Conservation (phyloP, 2,113 vertebrate species). For the Tragelaphus strepsiceros region DNA sequence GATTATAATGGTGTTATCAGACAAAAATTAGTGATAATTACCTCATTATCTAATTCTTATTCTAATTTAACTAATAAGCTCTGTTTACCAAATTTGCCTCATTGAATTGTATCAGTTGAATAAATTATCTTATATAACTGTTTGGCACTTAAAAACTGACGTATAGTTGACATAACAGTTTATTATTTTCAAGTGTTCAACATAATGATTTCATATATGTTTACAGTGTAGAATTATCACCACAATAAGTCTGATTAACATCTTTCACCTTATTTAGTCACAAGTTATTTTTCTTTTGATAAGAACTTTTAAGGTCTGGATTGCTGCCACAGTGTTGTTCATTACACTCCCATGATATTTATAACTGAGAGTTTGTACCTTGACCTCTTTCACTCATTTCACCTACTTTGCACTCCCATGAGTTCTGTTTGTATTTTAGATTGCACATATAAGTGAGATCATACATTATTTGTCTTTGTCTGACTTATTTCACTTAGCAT, state of each 20-base stretch:
- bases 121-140: not conserved
- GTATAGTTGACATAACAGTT: not conserved
- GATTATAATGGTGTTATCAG: not conserved
- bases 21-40: not conserved
- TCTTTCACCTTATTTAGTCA: not conserved
- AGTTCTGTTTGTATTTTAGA: not conserved
- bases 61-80: not conserved
- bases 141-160: not conserved
- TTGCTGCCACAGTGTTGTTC: not conserved
- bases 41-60: not conserved
- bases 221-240: not conserved
- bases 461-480: not conserved
- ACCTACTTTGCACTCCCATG: not conserved
- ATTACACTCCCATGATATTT: not conserved
- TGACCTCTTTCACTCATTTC: not conserved
- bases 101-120: not conserved
- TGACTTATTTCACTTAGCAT: not conserved
- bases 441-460: not conserved
- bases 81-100: not conserved
- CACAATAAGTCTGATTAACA: not conserved
- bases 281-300: not conserved
- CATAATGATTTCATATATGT: not conserved
- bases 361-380: not conserved
- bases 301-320: not conserved
- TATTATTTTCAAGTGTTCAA: not conserved